phyloP scores from a whole-genome alignment of 2,888 invertebrate species.

The Acleris laterana region DNA sequence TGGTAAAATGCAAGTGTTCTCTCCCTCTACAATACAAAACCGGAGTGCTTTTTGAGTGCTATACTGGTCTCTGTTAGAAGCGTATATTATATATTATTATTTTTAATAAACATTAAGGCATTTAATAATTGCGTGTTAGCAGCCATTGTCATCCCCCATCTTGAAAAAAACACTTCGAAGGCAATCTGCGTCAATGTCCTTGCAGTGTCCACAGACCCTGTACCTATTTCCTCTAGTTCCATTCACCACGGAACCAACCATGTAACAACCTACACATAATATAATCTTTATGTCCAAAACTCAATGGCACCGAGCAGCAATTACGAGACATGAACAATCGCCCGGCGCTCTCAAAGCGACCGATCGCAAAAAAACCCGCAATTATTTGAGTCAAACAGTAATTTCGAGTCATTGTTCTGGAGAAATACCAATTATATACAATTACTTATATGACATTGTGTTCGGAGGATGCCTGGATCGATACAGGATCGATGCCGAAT shows the following conservation, averaged over 20 bases:
- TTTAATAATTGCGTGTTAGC: too few relatives aligned
- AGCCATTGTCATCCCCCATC: too few relatives aligned
- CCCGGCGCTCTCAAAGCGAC: conserved; percentile 71
- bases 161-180: too few relatives aligned
- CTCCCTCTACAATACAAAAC: too few relatives aligned
- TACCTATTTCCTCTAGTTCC: not conserved
- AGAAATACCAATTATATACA: conserved; percentile 84
- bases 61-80: too few relatives aligned
- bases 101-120: too few relatives aligned
- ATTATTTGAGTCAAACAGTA: conserved; percentile 81
- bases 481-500: conserved; percentile 74
- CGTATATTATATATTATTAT: too few relatives aligned
- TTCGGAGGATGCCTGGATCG: conserved; percentile 69
- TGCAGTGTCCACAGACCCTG: too few relatives aligned
- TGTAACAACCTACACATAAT: not conserved
- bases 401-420: conserved; percentile 82
- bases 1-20: too few relatives aligned
- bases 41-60: too few relatives aligned
- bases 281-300: conserved; percentile 21
- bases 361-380: conserved; percentile 68
- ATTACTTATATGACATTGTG: conserved; percentile 82
- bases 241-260: conserved; percentile 13
- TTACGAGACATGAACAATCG: conserved; percentile 59
- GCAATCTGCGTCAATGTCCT: too few relatives aligned
- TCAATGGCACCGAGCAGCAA: conserved; percentile 44